A percentile compares a stretch with the other conserved stretches of the same genome.
phyloP scores from a whole-genome alignment of 2,113 vertebrate genomes.

The Passerina amoena region DNA sequence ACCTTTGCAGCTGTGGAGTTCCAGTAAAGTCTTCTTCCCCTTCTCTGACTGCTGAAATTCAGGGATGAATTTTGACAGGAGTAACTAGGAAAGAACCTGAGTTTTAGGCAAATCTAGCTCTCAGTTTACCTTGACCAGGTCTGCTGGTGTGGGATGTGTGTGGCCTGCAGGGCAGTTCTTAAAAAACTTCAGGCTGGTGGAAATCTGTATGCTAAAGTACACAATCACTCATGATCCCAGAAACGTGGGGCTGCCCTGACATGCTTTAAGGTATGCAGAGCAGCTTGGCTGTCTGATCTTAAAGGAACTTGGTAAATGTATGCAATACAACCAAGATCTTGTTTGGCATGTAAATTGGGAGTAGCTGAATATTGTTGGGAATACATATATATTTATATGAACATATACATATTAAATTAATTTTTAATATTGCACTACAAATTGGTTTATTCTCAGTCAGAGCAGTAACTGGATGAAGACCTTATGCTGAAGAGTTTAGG shows the following conservation, averaged over 20 bases:
- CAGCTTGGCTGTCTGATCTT: neutral
- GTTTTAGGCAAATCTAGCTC: too few species aligned
- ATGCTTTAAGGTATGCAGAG: slow-evolving; percentile 2
- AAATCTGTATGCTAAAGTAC: neutral
- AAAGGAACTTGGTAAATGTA: neutral
- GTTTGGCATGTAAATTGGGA: neutral
- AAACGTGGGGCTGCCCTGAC: neutral
- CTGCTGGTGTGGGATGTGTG: rapidly evolving
- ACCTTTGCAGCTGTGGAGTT: neutral
- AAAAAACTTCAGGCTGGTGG: neutral
- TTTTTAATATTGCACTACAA: neutral
- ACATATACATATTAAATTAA: neutral
- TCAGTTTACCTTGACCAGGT: neutral
- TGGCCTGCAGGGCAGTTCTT: neutral
- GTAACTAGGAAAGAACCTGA: neutral
- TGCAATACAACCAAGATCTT: neutral
- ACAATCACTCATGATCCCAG: neutral
- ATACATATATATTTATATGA: neutral
- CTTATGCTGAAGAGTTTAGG: neutral
- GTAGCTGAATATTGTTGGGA: neutral
- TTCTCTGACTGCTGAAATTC: neutral
- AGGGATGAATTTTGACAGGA: neutral
- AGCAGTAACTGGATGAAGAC: neutral
- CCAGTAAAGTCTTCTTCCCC: neutral
- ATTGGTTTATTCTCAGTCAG: neutral